These are phyloP conservation scores for Chiroxiphia lanceolata DNA, from an alignment of 2,797 vertebrate species.

Conservation along the genomic window DNA sequence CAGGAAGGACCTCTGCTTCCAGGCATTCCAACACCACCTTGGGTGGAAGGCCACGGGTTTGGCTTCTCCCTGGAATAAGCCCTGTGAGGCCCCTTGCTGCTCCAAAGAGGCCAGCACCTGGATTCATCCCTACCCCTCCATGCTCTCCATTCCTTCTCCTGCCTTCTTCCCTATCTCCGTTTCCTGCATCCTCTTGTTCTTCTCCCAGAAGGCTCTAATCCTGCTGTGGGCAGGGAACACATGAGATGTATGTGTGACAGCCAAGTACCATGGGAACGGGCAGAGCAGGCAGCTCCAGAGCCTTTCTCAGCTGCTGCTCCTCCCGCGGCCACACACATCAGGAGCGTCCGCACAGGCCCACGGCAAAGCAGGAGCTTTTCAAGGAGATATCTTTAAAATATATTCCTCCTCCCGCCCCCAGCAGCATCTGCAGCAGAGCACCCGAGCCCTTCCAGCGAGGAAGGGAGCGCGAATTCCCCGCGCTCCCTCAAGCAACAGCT, in stretches of 20 bases:
- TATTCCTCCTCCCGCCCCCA: background rate
- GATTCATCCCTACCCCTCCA: background rate
- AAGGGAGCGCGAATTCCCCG: background rate
- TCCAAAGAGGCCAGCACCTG: rapidly evolving
- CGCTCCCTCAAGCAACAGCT: background rate
- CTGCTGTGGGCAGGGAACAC: constrained; percentile 41
- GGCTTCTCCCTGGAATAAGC: background rate
- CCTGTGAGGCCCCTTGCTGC: background rate
- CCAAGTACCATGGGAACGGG: constrained; percentile 57
- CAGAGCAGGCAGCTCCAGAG: background rate
- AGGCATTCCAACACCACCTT: background rate
- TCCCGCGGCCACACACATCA: background rate
- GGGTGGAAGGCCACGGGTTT: rapidly evolving
- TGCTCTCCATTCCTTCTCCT: background rate
- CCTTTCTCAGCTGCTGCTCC: constrained; percentile 14
- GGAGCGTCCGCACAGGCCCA: background rate
- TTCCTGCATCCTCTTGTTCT: background rate
- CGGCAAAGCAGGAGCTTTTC: background rate
- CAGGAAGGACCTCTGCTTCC: background rate
- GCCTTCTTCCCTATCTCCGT: background rate
- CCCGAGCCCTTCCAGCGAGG: background rate
- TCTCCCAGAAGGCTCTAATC: constrained; percentile 26
- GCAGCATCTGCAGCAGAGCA: background rate
- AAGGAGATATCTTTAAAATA: background rate
- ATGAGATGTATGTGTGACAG: constrained; percentile 31